Evolutionary conservation across 1,140 invertebrate species (phyloP).

Genomic region (Pararge aegeria): DNA sequence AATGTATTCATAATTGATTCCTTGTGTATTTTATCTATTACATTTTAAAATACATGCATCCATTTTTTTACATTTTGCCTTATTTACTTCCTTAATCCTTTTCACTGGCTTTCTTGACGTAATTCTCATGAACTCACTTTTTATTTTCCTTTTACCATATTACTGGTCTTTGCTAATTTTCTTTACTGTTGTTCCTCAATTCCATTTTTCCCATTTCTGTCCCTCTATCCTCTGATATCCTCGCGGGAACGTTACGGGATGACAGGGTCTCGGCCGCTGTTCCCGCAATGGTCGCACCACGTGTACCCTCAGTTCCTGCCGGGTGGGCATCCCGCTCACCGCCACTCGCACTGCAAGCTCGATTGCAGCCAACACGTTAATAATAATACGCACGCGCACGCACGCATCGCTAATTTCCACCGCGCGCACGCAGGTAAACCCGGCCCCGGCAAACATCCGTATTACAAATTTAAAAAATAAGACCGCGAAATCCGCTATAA

Average conservation of each 20-base stretch:
- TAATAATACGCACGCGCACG: conserved; percentile 79
- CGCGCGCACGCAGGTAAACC: conserved; percentile 80
- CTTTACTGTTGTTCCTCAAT: not conserved
- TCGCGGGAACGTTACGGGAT: not conserved
- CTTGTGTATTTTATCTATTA: too few relatives aligned
- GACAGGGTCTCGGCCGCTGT: conserved; percentile 85
- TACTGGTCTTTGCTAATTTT: too few relatives aligned
- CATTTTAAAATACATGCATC: too few relatives aligned
- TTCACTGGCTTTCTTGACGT: too few relatives aligned
- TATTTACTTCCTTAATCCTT: too few relatives aligned
- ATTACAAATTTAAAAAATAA: conserved; percentile 28
- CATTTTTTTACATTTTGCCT: too few relatives aligned
- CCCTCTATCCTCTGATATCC: not conserved
- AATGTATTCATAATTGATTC: too few relatives aligned
- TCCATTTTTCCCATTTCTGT: not conserved
- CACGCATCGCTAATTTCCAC: conserved; percentile 75
- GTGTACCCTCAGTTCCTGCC: conserved; percentile 95
- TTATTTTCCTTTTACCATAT: too few relatives aligned
- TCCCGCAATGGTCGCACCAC: conserved; percentile 95
- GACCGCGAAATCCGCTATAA: too few relatives aligned
- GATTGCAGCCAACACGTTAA: conserved; percentile 80
- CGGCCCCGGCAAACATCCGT: conserved; percentile 46
- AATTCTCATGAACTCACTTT: too few relatives aligned
- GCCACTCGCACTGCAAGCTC: conserved; percentile 80
- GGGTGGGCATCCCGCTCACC: conserved; percentile 87